These are phyloP conservation scores for Taurulus bubalis DNA, from an alignment of 2,113 vertebrate species.

Conservation along the genomic window DNA sequence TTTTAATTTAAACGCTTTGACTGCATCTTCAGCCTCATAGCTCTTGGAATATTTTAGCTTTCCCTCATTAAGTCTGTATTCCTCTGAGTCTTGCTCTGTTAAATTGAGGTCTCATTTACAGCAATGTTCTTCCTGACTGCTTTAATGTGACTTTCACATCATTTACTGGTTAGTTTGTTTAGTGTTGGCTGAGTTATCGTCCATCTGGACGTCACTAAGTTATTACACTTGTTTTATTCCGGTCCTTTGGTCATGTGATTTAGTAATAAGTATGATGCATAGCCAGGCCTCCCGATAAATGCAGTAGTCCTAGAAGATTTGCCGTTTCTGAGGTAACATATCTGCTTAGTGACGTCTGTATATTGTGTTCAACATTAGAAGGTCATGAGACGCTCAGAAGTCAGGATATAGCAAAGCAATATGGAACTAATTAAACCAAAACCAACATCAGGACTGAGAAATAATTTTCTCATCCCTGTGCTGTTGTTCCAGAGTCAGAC, in stretches of 20 bases:
- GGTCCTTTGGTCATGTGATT: slow-evolving; percentile 27
- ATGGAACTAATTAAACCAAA: slow-evolving; percentile 21
- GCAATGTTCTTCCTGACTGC: not conserved
- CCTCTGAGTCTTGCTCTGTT: slow-evolving; percentile 50
- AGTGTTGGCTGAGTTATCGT: slow-evolving; percentile 41
- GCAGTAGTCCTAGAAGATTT: slow-evolving; percentile 14
- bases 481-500: slow-evolving; percentile 16
- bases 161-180: slow-evolving; percentile 14
- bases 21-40: not conserved
- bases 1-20: not conserved
- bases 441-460: slow-evolving; percentile 6
- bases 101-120: slow-evolving; percentile 30
- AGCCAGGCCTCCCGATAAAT: slow-evolving; percentile 3
- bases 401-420: slow-evolving; percentile 25
- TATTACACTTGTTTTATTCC: not conserved
- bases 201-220: slow-evolving; percentile 11
- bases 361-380: not conserved
- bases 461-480: not conserved
- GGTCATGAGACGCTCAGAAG: not conserved
- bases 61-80: not conserved
- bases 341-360: not conserved
- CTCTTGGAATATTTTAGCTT: not conserved
- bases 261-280: slow-evolving; percentile 20
- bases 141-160: slow-evolving; percentile 8
- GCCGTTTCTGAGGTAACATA: slow-evolving; percentile 5